Conservation (phyloP, 2,797 vertebrate species). For the Falco novaeseelandiae region DNA sequence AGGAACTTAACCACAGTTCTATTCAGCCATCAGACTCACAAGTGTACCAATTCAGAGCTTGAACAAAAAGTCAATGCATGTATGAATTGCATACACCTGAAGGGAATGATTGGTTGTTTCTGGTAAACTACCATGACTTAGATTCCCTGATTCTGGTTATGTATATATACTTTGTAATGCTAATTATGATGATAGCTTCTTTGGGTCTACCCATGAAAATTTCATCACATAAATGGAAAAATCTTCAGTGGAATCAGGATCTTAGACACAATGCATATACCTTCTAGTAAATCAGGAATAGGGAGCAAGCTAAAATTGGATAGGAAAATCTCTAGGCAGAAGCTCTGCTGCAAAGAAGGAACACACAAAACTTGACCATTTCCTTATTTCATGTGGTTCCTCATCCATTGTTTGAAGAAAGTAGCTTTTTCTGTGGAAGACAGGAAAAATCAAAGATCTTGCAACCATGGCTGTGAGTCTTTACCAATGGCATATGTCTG, state of each 20-base stretch:
- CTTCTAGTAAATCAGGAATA: not conserved
- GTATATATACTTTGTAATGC: not conserved
- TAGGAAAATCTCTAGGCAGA: not conserved
- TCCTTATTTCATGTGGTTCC: not conserved
- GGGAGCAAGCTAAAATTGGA: not conserved
- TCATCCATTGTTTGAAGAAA: not conserved
- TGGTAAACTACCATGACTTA: not conserved
- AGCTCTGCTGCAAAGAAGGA: not conserved
- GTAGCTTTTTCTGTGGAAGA: not conserved
- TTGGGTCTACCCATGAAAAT: not conserved
- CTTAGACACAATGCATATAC: not conserved
- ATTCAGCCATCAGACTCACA: not conserved
- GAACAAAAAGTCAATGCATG: rapidly evolving
- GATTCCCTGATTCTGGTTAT: not conserved
- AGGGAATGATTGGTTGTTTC: not conserved
- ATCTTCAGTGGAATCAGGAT: not conserved
- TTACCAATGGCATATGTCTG: not conserved
- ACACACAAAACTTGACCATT: not conserved
- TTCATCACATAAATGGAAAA: not conserved
- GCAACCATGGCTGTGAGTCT: not conserved
- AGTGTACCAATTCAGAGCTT: not conserved
- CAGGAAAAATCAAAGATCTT: not conserved
- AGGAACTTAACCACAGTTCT: not conserved
- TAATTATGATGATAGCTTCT: not conserved
- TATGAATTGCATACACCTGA: not conserved